phyloP scores from a whole-genome alignment of 2,888 invertebrate species.

The Tetragonisca angustula region DNA sequence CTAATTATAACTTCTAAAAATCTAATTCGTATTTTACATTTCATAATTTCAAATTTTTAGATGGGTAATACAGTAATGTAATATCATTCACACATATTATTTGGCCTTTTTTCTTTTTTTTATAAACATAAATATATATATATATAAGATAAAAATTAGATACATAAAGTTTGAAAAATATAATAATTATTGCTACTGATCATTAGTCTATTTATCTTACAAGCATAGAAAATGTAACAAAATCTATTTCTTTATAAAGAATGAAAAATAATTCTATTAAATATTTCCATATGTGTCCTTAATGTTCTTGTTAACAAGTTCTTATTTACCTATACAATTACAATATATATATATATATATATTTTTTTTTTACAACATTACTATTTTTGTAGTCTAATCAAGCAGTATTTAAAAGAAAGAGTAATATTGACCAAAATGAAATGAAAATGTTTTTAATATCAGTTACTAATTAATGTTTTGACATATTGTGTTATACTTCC shows the following conservation, averaged over 20 bases:
- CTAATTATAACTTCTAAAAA: conserved; percentile 19
- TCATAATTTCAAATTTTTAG: conserved; percentile 16
- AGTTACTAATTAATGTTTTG: conserved; percentile 44
- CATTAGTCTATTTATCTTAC: conserved; percentile 13
- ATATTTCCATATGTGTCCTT: conserved; percentile 35
- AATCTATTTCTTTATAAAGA: conserved; percentile 24
- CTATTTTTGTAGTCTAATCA: conserved; percentile 27
- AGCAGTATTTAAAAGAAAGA: conserved; percentile 46
- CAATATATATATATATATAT: conserved; percentile 32
- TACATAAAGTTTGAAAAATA: conserved; percentile 11
- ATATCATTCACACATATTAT: conserved; percentile 44
- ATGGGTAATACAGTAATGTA: conserved; percentile 56
- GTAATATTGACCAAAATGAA: conserved; percentile 9
- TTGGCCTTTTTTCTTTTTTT: conserved; percentile 4
- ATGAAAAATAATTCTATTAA: conserved; percentile 38
- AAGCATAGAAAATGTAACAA: conserved; percentile 9
- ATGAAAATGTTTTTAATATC: conserved; percentile 26
- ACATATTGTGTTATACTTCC: conserved; percentile 43
- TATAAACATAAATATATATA: not conserved
- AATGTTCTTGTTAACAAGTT: conserved; percentile 44
- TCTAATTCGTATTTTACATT: conserved; percentile 13
- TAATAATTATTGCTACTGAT: conserved; percentile 15
- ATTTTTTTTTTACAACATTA: conserved; percentile 20
- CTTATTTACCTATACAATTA: conserved; percentile 36
- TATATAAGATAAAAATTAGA: conserved; percentile 28